phyloP scores from a whole-genome alignment of 2,797 vertebrate genomes.

The Micrastur ruficollis region DNA sequence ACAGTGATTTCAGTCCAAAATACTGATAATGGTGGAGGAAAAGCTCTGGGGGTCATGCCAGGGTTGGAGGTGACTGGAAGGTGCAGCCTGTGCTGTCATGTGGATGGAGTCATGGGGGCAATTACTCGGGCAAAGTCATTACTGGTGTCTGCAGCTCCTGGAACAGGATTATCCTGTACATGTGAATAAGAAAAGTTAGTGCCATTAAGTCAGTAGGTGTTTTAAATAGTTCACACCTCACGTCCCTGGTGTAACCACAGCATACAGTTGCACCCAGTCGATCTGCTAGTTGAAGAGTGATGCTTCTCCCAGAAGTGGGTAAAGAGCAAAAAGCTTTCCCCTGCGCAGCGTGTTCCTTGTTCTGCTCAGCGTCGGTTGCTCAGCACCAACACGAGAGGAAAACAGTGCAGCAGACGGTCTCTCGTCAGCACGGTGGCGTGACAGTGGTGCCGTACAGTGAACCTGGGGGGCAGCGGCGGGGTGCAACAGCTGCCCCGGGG shows the following conservation, averaged over 20 bases:
- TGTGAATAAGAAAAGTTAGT: not conserved
- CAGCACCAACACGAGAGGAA: not conserved
- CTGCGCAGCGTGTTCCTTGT: not conserved
- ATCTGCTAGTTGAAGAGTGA: not conserved
- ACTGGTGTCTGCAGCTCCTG: not conserved
- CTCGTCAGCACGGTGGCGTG: rapidly evolving
- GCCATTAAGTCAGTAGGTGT: not conserved
- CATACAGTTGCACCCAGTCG: not conserved
- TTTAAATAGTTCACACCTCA: not conserved
- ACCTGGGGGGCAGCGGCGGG: too few relatives aligned
- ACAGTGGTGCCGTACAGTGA: not conserved
- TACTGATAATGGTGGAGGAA: not conserved
- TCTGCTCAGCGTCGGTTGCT: not conserved
- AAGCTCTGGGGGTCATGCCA: not conserved
- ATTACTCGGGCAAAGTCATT: not conserved
- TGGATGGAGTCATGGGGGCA: not conserved
- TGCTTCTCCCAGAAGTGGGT: not conserved
- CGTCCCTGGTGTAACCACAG: not conserved
- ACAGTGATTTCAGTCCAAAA: not conserved
- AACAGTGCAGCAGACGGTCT: not conserved
- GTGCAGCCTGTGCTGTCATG: not conserved
- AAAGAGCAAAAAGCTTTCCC: not conserved
- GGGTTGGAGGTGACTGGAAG: not conserved
- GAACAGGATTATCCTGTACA: not conserved
- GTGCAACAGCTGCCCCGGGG: not conserved